phyloP scores from a whole-genome alignment of 2,797 vertebrate species.

The Kryptolebias ocellatus region DNA sequence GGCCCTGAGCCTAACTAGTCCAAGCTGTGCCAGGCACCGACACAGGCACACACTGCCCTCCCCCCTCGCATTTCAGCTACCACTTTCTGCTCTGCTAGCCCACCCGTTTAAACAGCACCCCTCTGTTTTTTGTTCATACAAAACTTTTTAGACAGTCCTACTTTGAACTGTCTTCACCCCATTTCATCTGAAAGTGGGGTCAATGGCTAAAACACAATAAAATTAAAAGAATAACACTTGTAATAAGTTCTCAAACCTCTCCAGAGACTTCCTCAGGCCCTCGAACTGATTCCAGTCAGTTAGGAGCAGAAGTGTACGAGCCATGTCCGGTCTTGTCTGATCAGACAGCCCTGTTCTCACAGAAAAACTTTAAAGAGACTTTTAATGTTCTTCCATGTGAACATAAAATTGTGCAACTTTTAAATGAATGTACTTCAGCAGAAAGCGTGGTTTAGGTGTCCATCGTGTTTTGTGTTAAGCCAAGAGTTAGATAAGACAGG shows the following conservation, averaged over 20 bases:
- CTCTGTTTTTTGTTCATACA: constrained; percentile 26
- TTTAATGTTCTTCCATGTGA: not conserved
- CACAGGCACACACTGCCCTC: constrained; percentile 58
- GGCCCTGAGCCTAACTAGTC: constrained; percentile 67
- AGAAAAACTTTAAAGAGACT: not conserved
- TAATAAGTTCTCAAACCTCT: constrained; percentile 46
- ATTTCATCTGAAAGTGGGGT: constrained; percentile 30
- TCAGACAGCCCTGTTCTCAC: constrained; percentile 6
- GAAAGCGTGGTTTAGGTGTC: not conserved
- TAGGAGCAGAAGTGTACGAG: constrained; percentile 44
- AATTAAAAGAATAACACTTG: constrained; percentile 10
- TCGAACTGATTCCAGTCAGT: constrained; percentile 44
- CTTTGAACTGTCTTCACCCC: not conserved
- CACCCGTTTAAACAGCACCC: constrained; percentile 34
- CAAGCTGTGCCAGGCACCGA: constrained; percentile 65
- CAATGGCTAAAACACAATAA: constrained; percentile 26
- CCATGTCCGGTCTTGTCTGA: constrained; percentile 70
- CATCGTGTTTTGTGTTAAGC: not conserved
- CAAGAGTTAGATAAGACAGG: not conserved
- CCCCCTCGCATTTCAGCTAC: constrained; percentile 15
- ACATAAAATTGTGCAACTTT: not conserved
- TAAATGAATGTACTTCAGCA: not conserved
- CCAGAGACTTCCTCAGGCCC: constrained; percentile 48
- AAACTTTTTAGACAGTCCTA: constrained; percentile 29
- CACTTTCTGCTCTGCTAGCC: constrained; percentile 21